These are phyloP conservation scores for Dolichoris vasculosae DNA, from an alignment of 1,140 invertebrate genomes.

Conservation along the genomic window DNA sequence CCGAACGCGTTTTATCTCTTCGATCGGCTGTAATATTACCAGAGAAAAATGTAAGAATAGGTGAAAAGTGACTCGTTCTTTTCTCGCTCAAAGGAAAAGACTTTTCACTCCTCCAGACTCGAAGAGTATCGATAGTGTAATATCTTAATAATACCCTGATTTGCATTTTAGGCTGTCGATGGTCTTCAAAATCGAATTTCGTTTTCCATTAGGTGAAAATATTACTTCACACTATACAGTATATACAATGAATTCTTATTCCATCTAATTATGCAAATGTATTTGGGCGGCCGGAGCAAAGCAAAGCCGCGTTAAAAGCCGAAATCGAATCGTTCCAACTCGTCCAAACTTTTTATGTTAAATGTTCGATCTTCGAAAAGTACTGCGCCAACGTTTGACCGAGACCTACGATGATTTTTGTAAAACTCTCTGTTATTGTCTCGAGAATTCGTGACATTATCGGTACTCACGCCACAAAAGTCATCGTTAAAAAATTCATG, in stretches of 20 bases:
- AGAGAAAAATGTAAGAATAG: background rate
- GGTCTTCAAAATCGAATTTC: background rate
- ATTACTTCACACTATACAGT: background rate
- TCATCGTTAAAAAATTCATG: conserved; percentile 26
- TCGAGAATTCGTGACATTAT: background rate
- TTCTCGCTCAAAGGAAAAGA: background rate
- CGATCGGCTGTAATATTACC: background rate
- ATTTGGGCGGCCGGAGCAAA: background rate
- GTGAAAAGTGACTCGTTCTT: background rate
- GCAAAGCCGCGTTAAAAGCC: background rate
- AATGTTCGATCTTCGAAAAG: background rate
- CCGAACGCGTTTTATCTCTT: too few relatives aligned
- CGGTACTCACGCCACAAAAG: background rate
- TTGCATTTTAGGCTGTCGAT: background rate
- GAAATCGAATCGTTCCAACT: background rate
- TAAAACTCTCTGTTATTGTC: conserved; percentile 9
- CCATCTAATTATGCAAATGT: conserved; percentile 17
- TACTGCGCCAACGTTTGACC: background rate
- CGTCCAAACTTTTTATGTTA: background rate
- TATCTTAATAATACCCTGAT: background rate
- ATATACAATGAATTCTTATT: background rate
- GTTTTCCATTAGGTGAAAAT: background rate
- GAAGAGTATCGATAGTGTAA: background rate
- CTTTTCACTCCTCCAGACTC: background rate
- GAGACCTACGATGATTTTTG: background rate